Evolutionary conservation across 30 jellyfish, hydroid and myxozoan species (phyloP).

Genomic region (Aurelia sp.): DNA sequence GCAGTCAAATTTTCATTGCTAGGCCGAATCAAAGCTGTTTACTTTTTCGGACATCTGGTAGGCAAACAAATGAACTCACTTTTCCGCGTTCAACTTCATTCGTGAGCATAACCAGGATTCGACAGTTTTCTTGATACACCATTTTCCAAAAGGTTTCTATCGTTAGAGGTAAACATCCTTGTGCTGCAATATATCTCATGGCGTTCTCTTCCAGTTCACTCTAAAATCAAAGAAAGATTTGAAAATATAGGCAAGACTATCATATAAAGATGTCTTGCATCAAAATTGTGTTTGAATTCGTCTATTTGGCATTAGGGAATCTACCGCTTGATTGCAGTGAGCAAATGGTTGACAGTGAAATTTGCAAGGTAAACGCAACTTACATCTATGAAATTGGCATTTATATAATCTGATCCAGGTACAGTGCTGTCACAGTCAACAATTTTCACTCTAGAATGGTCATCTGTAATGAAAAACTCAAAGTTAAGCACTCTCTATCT

Average conservation of each 20-base stretch:
- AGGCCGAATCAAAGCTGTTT: too few relatives aligned
- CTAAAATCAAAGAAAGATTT: slow-evolving; percentile 4
- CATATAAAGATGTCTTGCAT: too few relatives aligned
- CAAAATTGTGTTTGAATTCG: too few relatives aligned
- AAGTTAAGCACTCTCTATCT: too few relatives aligned
- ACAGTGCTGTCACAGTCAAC: slow-evolving; percentile 64
- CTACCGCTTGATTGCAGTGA: too few relatives aligned
- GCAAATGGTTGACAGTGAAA: too few relatives aligned
- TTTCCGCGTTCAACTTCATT: slow-evolving; percentile 90
- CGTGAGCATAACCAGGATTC: slow-evolving; percentile 83
- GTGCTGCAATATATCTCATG: slow-evolving; percentile 87
- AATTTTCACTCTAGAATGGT: slow-evolving; percentile 88
- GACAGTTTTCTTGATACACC: slow-evolving; percentile 76
- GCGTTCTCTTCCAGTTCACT: slow-evolving; percentile 69
- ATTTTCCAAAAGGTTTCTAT: slow-evolving; percentile 83
- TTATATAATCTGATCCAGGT: slow-evolving; percentile 86
- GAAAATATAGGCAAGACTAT: too few relatives aligned
- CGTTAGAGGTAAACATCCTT: slow-evolving; percentile 90
- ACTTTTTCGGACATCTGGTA: too few relatives aligned
- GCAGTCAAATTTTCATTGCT: too few relatives aligned
- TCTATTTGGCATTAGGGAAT: too few relatives aligned
- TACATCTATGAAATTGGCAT: slow-evolving; percentile 92
- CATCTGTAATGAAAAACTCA: slow-evolving; percentile 61
- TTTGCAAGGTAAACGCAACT: not conserved
- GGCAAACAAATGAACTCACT: slow-evolving; percentile 9